A percentile compares a stretch with the other conserved stretches of the same genome.
phyloP scores from a whole-genome alignment of 2,888 invertebrate genomes.

The Reticulitermes lucifugus region DNA sequence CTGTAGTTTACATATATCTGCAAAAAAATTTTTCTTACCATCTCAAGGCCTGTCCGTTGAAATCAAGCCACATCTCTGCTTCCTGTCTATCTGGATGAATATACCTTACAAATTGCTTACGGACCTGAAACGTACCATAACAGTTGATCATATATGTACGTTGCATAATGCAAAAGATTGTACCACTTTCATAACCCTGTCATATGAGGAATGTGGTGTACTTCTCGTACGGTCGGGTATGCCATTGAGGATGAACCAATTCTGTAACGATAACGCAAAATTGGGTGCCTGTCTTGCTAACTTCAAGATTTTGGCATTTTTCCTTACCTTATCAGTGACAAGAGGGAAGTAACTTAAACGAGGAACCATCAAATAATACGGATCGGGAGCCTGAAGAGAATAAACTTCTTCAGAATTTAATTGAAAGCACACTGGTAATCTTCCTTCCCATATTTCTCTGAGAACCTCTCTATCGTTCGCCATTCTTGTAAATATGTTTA shows the following conservation, averaged over 20 bases:
- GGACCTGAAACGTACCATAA: slow-evolving; percentile 69
- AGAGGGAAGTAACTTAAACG: slow-evolving; percentile 94
- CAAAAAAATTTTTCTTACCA: slow-evolving; percentile 67
- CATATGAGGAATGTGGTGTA: too few species aligned
- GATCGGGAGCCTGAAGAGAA: slow-evolving; percentile 90
- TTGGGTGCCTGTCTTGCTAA: not conserved
- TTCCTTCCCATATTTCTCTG: slow-evolving; percentile 95
- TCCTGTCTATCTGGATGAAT: slow-evolving; percentile 85
- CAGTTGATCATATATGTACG: too few species aligned
- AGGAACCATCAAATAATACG: slow-evolving; percentile 93
- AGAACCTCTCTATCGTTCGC: slow-evolving; percentile 95
- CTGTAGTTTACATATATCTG: not conserved
- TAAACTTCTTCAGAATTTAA: slow-evolving; percentile 89
- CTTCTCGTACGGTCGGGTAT: too few species aligned
- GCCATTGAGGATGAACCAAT: too few species aligned
- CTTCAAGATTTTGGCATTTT: too few species aligned
- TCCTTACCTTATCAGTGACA: slow-evolving; percentile 89
- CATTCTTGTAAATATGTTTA: slow-evolving; percentile 67
- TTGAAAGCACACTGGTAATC: slow-evolving; percentile 93
- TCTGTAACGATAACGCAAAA: not conserved
- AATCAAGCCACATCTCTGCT: slow-evolving; percentile 95
- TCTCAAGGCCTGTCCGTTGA: slow-evolving; percentile 90
- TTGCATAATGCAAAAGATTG: too few species aligned
- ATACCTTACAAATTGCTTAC: slow-evolving; percentile 87
- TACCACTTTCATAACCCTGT: too few species aligned